Conservation (phyloP, 2,113 vertebrate genomes). For the Platycercus adscitus region DNA sequence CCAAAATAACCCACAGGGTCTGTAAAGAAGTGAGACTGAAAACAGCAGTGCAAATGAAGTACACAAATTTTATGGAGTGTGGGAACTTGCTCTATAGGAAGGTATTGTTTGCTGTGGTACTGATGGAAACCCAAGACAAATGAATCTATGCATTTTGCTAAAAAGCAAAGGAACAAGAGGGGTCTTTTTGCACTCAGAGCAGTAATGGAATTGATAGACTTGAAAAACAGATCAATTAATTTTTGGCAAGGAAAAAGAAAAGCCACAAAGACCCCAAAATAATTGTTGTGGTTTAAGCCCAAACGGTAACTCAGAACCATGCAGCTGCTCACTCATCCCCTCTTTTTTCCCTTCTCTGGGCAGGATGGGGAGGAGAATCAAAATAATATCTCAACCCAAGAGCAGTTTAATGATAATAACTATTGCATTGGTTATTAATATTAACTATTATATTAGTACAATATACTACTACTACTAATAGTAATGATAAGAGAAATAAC, state of each 20-base stretch:
- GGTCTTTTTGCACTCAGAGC: neutral
- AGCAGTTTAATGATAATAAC: neutral
- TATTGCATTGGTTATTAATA: no score
- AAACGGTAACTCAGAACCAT: neutral
- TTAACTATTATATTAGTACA: neutral
- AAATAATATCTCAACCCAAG: neutral
- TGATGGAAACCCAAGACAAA: neutral
- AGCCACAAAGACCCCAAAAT: neutral
- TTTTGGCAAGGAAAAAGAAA: neutral
- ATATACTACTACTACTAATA: neutral
- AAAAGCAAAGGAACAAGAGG: neutral
- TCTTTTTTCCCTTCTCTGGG: neutral
- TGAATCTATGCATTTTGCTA: neutral
- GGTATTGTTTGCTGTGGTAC: neutral
- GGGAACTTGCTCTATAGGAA: neutral
- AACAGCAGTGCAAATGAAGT: neutral
- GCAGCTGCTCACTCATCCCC: neutral
- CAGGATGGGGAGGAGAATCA: neutral
- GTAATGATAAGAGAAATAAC: neutral
- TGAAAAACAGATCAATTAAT: neutral
- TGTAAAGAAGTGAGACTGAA: neutral
- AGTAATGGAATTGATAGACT: neutral
- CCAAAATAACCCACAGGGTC: neutral
- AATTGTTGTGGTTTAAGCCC: neutral
- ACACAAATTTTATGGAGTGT: neutral